These are phyloP conservation scores for Noctua pronuba DNA, from an alignment of 2,888 invertebrate species.

Conservation along the genomic window DNA sequence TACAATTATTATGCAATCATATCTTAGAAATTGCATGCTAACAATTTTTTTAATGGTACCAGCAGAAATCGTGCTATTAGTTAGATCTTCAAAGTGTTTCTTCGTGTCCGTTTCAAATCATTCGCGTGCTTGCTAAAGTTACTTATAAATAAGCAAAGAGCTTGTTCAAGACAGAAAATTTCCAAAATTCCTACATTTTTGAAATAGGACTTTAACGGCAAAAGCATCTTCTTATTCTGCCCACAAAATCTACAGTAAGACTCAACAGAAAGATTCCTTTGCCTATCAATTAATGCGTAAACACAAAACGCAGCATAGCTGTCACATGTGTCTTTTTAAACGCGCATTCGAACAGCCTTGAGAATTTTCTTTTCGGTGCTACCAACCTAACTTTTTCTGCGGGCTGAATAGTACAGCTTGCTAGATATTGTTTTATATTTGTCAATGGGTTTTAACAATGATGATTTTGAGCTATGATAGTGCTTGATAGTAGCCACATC, in stretches of 20 bases:
- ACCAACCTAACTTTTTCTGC: slow-evolving; percentile 35
- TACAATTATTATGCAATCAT: slow-evolving; percentile 20
- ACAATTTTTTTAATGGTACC: neutral
- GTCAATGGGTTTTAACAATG: slow-evolving; percentile 59
- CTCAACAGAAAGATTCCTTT: slow-evolving; percentile 31
- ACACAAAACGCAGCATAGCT: slow-evolving; percentile 54
- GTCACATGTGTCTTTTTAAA: slow-evolving; percentile 62
- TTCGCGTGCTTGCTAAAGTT: neutral
- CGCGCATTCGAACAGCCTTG: slow-evolving; percentile 55
- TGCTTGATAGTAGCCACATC: slow-evolving; percentile 80
- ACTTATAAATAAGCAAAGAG: neutral
- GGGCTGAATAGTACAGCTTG: slow-evolving; percentile 17
- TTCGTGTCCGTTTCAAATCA: neutral
- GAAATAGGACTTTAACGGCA: neutral
- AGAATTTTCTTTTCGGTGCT: slow-evolving; percentile 41
- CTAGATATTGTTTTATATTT: slow-evolving; percentile 22
- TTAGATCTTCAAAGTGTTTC: neutral
- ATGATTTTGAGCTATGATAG: slow-evolving; percentile 66
- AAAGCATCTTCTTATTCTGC: neutral
- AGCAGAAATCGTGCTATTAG: neutral
- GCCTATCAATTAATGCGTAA: slow-evolving; percentile 46
- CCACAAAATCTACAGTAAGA: neutral
- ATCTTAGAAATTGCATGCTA: slow-evolving; percentile 38
- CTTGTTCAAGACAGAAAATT: neutral
- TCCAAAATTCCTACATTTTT: neutral